phyloP scores from a whole-genome alignment of 2,888 invertebrate species.

The Euplagia quadripunctaria region DNA sequence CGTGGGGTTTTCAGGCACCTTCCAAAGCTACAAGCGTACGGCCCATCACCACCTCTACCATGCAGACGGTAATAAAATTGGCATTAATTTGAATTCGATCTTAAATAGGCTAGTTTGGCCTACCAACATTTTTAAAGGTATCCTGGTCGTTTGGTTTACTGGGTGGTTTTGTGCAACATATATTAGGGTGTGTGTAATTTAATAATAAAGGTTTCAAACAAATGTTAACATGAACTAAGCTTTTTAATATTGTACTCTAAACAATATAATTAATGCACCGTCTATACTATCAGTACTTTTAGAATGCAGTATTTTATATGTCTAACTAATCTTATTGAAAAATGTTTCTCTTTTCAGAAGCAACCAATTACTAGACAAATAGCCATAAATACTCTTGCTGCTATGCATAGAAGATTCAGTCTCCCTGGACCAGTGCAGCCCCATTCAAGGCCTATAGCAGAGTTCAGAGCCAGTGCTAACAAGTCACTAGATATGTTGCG shows the following conservation, averaged over 20 bases:
- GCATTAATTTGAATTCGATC: background rate
- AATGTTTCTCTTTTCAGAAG: slow-evolving; percentile 66
- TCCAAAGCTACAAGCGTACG: slow-evolving; percentile 68
- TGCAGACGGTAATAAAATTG: slow-evolving; percentile 69
- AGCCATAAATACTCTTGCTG: slow-evolving; percentile 90
- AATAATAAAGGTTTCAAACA: too few relatives aligned
- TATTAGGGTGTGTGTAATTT: too few relatives aligned
- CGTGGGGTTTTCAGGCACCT: slow-evolving; percentile 79
- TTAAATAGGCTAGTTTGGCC: background rate
- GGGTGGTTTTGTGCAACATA: too few relatives aligned
- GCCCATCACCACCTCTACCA: slow-evolving; percentile 63
- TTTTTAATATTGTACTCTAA: too few relatives aligned
- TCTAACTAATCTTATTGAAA: background rate
- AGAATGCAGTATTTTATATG: too few relatives aligned
- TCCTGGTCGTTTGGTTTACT: too few relatives aligned
- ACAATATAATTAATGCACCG: too few relatives aligned
- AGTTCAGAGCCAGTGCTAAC: slow-evolving; percentile 89
- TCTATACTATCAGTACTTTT: background rate
- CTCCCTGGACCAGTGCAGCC: slow-evolving; percentile 86
- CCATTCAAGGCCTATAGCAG: slow-evolving; percentile 83
- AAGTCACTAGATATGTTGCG: slow-evolving; percentile 92
- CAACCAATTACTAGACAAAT: slow-evolving; percentile 88
- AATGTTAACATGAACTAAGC: too few relatives aligned
- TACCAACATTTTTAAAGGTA: background rate
- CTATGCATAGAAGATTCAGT: slow-evolving; percentile 87